Base-by-base conservation (phyloP, 1,140 invertebrate genomes). In the Eurosta solidaginis region DNA sequence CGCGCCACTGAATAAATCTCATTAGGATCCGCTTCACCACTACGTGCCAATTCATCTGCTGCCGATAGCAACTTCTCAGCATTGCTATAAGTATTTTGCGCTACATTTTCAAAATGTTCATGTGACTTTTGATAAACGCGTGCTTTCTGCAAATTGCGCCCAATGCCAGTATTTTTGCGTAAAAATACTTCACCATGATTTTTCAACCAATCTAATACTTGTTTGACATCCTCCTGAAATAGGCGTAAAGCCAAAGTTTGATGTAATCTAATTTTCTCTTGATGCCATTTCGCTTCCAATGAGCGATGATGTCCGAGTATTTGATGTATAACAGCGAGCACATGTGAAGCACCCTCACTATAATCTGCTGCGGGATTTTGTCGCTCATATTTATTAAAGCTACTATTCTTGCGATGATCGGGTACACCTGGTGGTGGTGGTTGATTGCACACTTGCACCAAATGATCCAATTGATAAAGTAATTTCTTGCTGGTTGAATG, bases 111-210 rank as follows among this genome's bases (percentile, higher is more conserved):
- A 89, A 99, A 98, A 88, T 98, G 97, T 89, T 98, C 96, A 88
- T 99, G 97, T 89, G 96, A 98, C 90, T 98, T 98, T 89, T 98
- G 97, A 88, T 98, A 96, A 2, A 97, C 95, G 83, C 96, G 92
- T 12, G 97, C 96, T 89, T 97, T 96, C 85, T 96, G 94, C 78
- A 98, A 89, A 90, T 97, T 98, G 80, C 96, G 91, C 54, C 98
- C 98, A 78, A 99, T 96, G 14, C 96, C 96, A 5, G 95, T 96
- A 87, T 99, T 99, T 88, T 99, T 99, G 81, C 94, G 91, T 36
- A 99, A 91, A 87, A 99, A 99, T 3, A 98, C 97, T 90, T 99
- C 97, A n/a, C 98, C 98, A 87, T 99, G 98, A 85, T 98, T 98
- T 76, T 97, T 94, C 68, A 99, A 87, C 98, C 98, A 99, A 83